phyloP scores from a whole-genome alignment of 2,888 invertebrate genomes.

The Teleiodes luculella region DNA sequence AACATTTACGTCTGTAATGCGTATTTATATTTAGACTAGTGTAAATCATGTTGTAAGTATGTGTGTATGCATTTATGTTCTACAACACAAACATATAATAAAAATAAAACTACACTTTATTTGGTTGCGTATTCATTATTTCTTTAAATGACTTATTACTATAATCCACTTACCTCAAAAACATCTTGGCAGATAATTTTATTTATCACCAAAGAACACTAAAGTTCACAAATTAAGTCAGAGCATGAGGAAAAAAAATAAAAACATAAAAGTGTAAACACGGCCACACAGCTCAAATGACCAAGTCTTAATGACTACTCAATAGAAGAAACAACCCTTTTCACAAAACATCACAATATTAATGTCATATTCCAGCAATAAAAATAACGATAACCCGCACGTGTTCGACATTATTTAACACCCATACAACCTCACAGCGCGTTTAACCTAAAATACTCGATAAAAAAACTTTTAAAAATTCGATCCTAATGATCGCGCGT shows the following conservation, averaged over 20 bases:
- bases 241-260: conserved; percentile 33
- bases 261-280: too few species aligned
- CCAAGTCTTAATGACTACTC: conserved; percentile 63
- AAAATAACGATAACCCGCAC: conserved; percentile 70
- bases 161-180: conserved; percentile 28
- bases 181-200: conserved; percentile 51
- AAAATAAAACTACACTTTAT: too few species aligned
- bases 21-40: too few species aligned
- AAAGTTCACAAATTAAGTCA: conserved; percentile 3
- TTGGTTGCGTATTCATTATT: too few species aligned
- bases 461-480: conserved; percentile 59
- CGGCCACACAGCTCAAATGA: conserved; percentile 66
- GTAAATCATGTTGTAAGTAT: too few species aligned
- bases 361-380: conserved; percentile 66
- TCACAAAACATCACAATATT: conserved; percentile 65
- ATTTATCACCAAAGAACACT: not conserved
- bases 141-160: too few species aligned
- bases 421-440: conserved; percentile 53
- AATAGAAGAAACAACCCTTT: conserved; percentile 65
- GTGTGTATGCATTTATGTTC: too few species aligned
- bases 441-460: conserved; percentile 40
- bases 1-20: too few species aligned
- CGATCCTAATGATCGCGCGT: conserved; percentile 60
- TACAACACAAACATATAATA: too few species aligned
- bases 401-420: conserved; percentile 68